Evolutionary conservation across 2,888 invertebrate species (phyloP), one percentile per base, ranked within the genome.

Genomic region (Leucoptera coffeella): DNA sequence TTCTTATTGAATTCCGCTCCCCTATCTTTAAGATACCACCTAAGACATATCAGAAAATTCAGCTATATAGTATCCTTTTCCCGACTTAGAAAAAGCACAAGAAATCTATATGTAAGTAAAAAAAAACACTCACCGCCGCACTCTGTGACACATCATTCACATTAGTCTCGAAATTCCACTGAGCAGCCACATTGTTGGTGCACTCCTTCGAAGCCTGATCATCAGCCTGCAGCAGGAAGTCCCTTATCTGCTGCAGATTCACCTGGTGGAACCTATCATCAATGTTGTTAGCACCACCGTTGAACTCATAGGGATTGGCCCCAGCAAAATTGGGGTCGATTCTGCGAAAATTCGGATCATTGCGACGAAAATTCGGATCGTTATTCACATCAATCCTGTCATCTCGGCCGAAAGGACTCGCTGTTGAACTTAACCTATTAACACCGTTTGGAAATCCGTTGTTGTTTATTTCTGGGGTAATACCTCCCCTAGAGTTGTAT

Each of bases 131-230:
- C 54, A 89, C 90, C 51, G 89, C 89, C 43, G 85, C 82, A 38
- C 85, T 64, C 57, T 90, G 89, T 1, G 85, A 85, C 24, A 74
- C 79, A 50, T 86, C 85, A 55, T 86, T 88, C 20, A 89, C 86
- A 45, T 89, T 83, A 4, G 89, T 89, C 56, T 90, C 89, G 44
- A 88, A 90, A 49, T 83, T 82, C 90, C 90, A 90, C 45, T 90
- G 90, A 2, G 87, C 85, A 0, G 79, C 83, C 10, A 90, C 89
- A 50, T 89, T 89, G 26, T 80, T 81, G 1, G 85, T 85, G 43
- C 89, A 90, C 51, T 86, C 83, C 46, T 83, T 79, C 0, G 87
- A 82, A 7, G 86, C 80, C 42, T 83, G 78, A 15, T 81, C 75
- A 47, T 89, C 89, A 14, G 86, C 73, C 32, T 82, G 80, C 22